Conservation (phyloP, 2,797 vertebrate genomes). For the Notoglanidium macrostoma region DNA sequence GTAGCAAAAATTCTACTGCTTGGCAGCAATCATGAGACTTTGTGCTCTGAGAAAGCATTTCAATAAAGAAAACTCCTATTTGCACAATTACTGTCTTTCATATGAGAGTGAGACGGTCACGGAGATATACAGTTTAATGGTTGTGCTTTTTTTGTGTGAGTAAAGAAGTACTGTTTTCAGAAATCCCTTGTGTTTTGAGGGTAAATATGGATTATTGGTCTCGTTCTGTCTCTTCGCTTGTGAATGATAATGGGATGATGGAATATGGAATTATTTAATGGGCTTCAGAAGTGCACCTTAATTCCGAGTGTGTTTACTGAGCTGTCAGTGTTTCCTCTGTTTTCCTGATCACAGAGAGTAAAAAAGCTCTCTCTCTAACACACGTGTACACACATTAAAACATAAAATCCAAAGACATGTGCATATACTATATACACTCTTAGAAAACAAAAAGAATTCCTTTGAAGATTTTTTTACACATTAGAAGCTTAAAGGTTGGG, state of each 20-base stretch:
- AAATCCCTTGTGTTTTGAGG: slow-evolving; percentile 4
- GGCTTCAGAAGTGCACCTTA: slow-evolving; percentile 39
- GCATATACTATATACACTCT: not conserved
- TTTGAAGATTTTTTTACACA: not conserved
- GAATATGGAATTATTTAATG: slow-evolving; percentile 45
- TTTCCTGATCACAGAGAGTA: slow-evolving; percentile 29
- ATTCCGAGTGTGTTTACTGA: slow-evolving; percentile 44
- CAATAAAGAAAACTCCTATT: not conserved
- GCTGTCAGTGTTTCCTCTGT: slow-evolving; percentile 27
- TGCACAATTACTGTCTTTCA: not conserved
- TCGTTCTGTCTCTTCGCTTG: slow-evolving; percentile 9
- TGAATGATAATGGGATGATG: slow-evolving; percentile 32
- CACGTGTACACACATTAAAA: not conserved
- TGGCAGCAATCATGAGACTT: not conserved
- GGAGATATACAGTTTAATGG: not conserved
- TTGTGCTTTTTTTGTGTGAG: slow-evolving; percentile 3
- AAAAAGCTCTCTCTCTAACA: slow-evolving; percentile 19
- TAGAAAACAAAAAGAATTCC: not conserved
- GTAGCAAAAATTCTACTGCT: not conserved
- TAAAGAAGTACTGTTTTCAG: not conserved
- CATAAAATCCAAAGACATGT: not conserved
- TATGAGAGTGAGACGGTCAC: not conserved
- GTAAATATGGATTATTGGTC: slow-evolving; percentile 29
- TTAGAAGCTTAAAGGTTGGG: not conserved
- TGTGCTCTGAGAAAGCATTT: not conserved